Base-by-base conservation (phyloP, 1,140 invertebrate species). In the Gonioctena quinquepunctata region DNA sequence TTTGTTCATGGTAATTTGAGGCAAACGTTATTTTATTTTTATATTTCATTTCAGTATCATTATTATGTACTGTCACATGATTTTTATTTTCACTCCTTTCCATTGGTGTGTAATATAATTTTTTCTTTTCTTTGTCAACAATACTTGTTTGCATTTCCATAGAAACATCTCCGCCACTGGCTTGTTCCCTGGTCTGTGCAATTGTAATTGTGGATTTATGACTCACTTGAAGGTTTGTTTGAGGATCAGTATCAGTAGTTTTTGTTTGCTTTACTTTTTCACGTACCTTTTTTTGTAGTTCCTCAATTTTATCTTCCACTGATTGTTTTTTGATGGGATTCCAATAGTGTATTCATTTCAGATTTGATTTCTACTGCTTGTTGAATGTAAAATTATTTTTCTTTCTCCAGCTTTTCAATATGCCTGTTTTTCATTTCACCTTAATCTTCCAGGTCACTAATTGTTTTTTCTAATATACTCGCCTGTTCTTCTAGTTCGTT, bases 351-450 rank as follows among this genome's bases (percentile, higher is more conserved):
- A 50, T 50, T 50, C n/a, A 50, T 16, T 50, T 50, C 49, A 50
- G 49, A n/a, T 50, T 50, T n/a, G n/a, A 50, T 50, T 50, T 50
- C 49, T 50, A 50, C 49, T 50, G 49, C 49, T 50, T 50, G 49
- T 50, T 50, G 49, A n/a, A 50, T 50, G 49, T 16, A 50, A 19
- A 50, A 50, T 50, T 50, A 4, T 50, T 50, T 50, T n/a, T 50
- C 49, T n/a, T 50, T 50, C 49, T 6, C n/a, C 49, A 50, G 49
- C 49, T 50, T 50, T 50, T 50, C 49, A 16, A 50, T 50, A 50
- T 50, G 49, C n/a, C 49, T 50, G 49, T 50, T 50, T 19, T 50
- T 50, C 49, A 50, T 50, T 50, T 50, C n/a, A 50, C 49, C 49
- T 50, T 19, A 4, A n/a, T 50, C 49, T n/a, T 50, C 49, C 49